Evolutionary conservation across 2,888 invertebrate genomes (phyloP).

Genomic region (Mythimna albipuncta): DNA sequence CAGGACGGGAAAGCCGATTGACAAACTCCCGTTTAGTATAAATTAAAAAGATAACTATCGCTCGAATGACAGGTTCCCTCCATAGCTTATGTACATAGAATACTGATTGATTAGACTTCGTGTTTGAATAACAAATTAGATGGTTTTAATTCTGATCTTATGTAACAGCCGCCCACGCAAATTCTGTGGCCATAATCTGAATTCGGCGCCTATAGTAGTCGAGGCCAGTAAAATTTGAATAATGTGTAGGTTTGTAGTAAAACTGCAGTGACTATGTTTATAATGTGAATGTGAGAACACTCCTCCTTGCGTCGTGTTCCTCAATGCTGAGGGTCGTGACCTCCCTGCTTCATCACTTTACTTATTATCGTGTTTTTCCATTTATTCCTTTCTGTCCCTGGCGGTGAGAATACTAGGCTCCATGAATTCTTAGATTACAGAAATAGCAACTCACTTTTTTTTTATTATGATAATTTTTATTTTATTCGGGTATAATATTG

Average conservation of each 20-base stretch:
- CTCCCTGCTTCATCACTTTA: too few relatives aligned
- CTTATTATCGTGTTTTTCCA: too few relatives aligned
- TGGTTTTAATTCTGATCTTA: slow-evolving; percentile 56
- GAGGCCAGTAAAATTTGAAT: slow-evolving; percentile 40
- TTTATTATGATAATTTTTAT: too few relatives aligned
- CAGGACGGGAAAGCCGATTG: slow-evolving; percentile 27
- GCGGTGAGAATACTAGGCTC: too few relatives aligned
- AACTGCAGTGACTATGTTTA: slow-evolving; percentile 19
- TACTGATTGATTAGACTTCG: slow-evolving; percentile 58
- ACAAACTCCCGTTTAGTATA: slow-evolving; percentile 40
- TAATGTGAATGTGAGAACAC: too few relatives aligned
- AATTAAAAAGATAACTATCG: slow-evolving; percentile 58
- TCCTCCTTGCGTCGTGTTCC: too few relatives aligned
- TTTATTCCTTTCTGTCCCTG: too few relatives aligned
- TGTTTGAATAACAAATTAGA: slow-evolving; percentile 62
- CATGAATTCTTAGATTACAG: too few relatives aligned
- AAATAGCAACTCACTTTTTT: too few relatives aligned
- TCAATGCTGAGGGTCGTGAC: too few relatives aligned
- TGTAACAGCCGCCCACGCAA: slow-evolving; percentile 60
- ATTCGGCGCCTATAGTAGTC: slow-evolving; percentile 44
- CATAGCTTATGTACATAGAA: slow-evolving; percentile 40
- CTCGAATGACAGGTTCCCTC: slow-evolving; percentile 50
- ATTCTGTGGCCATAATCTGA: slow-evolving; percentile 51
- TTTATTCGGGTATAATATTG: too few relatives aligned
- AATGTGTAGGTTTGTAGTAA: slow-evolving; percentile 32